Evolutionary conservation across 2,113 vertebrate species (phyloP).

Genomic region (Meriones unguiculatus): DNA sequence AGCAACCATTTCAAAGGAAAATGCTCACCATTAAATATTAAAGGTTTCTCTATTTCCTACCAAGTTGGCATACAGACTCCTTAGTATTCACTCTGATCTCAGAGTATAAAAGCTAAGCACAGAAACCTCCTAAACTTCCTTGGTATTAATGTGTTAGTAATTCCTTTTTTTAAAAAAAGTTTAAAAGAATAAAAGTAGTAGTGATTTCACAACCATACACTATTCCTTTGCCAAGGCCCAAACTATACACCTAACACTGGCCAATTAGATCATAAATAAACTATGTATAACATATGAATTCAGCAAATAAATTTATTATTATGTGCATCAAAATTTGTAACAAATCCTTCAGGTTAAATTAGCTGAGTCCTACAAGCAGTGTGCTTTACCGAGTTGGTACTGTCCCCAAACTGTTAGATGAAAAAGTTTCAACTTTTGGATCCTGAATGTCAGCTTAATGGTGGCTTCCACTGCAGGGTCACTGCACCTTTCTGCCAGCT

Average conservation of each 20-base stretch:
- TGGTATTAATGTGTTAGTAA: slow-evolving; percentile 29
- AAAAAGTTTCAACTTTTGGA: slow-evolving; percentile 48
- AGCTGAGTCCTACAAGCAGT: background rate
- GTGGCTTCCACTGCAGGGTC: slow-evolving; percentile 4
- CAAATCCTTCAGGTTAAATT: slow-evolving; percentile 49
- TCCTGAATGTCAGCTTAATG: slow-evolving; percentile 24
- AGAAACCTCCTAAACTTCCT: slow-evolving; percentile 11
- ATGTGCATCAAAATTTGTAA: slow-evolving; percentile 47
- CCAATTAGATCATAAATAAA: slow-evolving; percentile 43
- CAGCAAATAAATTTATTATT: slow-evolving; percentile 39
- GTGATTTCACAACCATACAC: slow-evolving; percentile 4
- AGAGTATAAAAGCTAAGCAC: slow-evolving; percentile 41
- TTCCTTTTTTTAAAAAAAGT: slow-evolving; percentile 39
- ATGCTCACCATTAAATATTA: slow-evolving; percentile 33
- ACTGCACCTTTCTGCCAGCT: slow-evolving; percentile 13
- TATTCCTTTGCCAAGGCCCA: slow-evolving; percentile 53
- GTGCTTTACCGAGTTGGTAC: slow-evolving; percentile 14
- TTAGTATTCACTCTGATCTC: slow-evolving; percentile 23
- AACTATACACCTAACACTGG: slow-evolving; percentile 49
- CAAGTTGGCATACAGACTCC: background rate
- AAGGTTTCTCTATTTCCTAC: slow-evolving; percentile 37
- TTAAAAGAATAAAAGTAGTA: background rate
- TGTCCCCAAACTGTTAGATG: background rate
- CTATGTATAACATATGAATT: slow-evolving; percentile 6
- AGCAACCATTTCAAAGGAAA: no score